Percentiles rank a stretch among this genome's conserved stretches.
Conservation (phyloP, 2,113 vertebrate genomes). For the Anoplopoma fimbria region DNA sequence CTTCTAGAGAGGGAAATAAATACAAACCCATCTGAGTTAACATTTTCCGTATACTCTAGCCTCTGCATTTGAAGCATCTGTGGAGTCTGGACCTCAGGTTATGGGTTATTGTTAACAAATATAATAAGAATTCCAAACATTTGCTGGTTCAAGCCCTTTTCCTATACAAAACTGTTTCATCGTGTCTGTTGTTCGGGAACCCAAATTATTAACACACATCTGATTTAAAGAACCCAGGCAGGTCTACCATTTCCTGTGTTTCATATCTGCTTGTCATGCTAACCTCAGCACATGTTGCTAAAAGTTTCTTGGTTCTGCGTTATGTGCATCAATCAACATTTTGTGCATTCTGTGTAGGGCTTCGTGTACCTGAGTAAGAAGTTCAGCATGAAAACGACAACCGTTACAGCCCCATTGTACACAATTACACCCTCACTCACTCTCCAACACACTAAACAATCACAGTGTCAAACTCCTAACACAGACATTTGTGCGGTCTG, state of each 20-base stretch:
- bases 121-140: background rate
- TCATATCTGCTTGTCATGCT: too few species aligned
- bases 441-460: background rate
- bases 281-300: too few species aligned
- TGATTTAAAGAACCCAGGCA: background rate
- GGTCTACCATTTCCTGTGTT: background rate
- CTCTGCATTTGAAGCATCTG: background rate
- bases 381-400: background rate
- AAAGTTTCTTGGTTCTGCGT: background rate
- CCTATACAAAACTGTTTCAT: background rate
- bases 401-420: background rate
- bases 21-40: background rate
- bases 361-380: background rate
- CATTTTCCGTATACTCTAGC: background rate
- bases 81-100: background rate
- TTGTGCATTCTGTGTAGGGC: background rate
- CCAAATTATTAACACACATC: background rate
- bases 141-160: too few species aligned
- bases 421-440: background rate
- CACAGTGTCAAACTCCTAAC: background rate
- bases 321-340: background rate
- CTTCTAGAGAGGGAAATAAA: constrained; percentile 81
- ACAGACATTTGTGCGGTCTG: background rate
- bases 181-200: background rate
- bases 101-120: too few species aligned